Conservation (phyloP, 2,113 vertebrate species). For the Lycocorax pyrrhopterus region DNA sequence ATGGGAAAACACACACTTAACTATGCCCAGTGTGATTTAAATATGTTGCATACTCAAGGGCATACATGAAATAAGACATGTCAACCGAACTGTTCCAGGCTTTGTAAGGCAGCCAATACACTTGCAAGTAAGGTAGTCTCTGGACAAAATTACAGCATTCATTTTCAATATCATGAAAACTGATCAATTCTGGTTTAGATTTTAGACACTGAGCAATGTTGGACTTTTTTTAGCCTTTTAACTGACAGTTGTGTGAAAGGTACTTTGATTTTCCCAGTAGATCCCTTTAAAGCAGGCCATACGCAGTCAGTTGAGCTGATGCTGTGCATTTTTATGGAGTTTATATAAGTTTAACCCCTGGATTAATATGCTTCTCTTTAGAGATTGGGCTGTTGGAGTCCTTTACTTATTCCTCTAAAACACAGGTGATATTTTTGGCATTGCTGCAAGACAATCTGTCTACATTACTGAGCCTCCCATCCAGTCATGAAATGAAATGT, state of each 20-base stretch:
- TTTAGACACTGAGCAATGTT: background rate
- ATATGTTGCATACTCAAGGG: background rate
- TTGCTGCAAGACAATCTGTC: background rate
- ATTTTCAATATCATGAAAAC: background rate
- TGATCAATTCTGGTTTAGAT: background rate
- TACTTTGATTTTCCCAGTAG: background rate
- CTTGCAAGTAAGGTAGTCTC: background rate
- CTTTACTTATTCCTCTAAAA: background rate
- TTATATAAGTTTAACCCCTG: background rate
- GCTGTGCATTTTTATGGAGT: background rate
- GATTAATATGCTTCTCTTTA: background rate
- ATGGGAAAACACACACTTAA: background rate
- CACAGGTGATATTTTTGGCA: slow-evolving; percentile 2
- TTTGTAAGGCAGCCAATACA: background rate
- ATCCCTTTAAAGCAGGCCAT: background rate
- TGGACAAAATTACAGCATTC: background rate
- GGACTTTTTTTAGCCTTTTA: background rate
- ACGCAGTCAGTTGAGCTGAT: background rate
- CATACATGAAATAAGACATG: background rate
- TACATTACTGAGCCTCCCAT: background rate
- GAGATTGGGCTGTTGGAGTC: background rate
- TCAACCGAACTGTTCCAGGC: background rate
- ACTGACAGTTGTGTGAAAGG: background rate
- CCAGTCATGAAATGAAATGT: background rate
- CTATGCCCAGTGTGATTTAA: background rate